A percentile compares a stretch with the other conserved stretches of the same genome.
These are phyloP conservation scores for Rotaria socialis DNA, from an alignment of 2,888 invertebrate genomes.

Conservation along the genomic window DNA sequence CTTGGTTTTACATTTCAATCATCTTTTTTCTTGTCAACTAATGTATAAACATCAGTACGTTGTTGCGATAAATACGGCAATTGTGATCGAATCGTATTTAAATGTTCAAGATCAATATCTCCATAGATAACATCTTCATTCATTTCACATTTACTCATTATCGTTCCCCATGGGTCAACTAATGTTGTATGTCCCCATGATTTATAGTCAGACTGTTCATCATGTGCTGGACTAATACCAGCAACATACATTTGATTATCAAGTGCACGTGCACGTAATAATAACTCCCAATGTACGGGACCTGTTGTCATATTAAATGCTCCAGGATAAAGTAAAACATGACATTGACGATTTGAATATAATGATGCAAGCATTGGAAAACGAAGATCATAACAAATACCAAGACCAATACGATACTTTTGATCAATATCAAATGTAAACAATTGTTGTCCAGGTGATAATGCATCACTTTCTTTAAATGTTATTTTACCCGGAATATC, in stretches of 20 bases:
- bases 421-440: slow-evolving; percentile 69
- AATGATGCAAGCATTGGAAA: slow-evolving; percentile 73
- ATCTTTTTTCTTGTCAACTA: slow-evolving; percentile 31
- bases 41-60: slow-evolving; percentile 39
- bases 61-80: slow-evolving; percentile 45
- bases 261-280: slow-evolving; percentile 74
- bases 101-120: slow-evolving; percentile 44
- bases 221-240: slow-evolving; percentile 77
- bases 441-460: slow-evolving; percentile 68
- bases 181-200: slow-evolving; percentile 45
- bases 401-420: slow-evolving; percentile 69
- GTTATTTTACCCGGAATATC: slow-evolving; percentile 68
- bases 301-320: slow-evolving; percentile 96
- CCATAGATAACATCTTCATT: slow-evolving; percentile 44
- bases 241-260: slow-evolving; percentile 85
- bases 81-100: slow-evolving; percentile 37
- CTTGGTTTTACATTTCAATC: neutral
- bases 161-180: slow-evolving; percentile 41
- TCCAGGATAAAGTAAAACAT: slow-evolving; percentile 81
- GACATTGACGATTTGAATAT: slow-evolving; percentile 66
- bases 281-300: slow-evolving; percentile 82
- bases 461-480: slow-evolving; percentile 48
- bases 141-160: slow-evolving; percentile 39
- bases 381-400: slow-evolving; percentile 88
- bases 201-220: slow-evolving; percentile 61